These are phyloP conservation scores for Phyto melanocephala DNA, from an alignment of 2,888 invertebrate species.

Conservation along the genomic window DNA sequence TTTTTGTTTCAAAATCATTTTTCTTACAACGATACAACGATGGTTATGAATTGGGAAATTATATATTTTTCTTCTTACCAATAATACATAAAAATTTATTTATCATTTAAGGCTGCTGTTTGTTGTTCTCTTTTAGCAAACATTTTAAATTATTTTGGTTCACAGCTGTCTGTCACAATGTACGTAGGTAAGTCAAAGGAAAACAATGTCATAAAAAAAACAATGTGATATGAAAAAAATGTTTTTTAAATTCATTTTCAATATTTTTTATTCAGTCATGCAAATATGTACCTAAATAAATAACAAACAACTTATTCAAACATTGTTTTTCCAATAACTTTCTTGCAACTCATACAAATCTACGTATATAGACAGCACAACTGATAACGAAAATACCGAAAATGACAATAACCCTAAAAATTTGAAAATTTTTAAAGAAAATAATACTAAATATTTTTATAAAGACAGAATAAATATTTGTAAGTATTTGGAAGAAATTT, in stretches of 20 bases:
- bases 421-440: background rate
- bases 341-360: constrained; percentile 1
- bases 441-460: background rate
- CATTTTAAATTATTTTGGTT: too few relatives aligned
- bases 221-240: background rate
- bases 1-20: too few relatives aligned
- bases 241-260: constrained; percentile 43
- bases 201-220: background rate
- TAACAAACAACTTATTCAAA: constrained; percentile 46
- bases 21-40: too few relatives aligned
- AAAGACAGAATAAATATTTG: background rate
- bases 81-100: too few relatives aligned
- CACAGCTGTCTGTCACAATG: too few relatives aligned
- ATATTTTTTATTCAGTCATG: constrained; percentile 56
- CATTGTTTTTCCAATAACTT: constrained; percentile 7
- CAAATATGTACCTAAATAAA: constrained; percentile 60
- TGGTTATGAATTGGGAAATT: too few relatives aligned
- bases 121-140: too few relatives aligned
- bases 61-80: too few relatives aligned
- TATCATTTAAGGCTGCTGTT: too few relatives aligned
- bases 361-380: constrained; percentile 36
- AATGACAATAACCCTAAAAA: background rate
- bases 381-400: constrained; percentile 19
- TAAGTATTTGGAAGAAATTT: background rate
- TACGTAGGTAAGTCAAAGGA: background rate